Evolutionary conservation across 92 coral and sea anemone species (phyloP).

Genomic region (Meandrina meandrites): DNA sequence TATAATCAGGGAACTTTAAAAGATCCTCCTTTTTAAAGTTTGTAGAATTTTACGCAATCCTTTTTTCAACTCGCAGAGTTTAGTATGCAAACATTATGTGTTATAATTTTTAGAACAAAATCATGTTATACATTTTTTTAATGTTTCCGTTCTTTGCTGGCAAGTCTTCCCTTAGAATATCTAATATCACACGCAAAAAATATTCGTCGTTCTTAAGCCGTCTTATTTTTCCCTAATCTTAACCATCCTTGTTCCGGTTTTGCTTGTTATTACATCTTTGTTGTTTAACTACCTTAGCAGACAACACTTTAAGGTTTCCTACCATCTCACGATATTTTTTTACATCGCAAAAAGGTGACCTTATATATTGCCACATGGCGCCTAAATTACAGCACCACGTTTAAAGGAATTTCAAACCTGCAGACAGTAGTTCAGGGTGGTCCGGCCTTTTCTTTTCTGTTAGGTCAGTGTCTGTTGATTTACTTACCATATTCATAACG

Average conservation of each 20-base stretch:
- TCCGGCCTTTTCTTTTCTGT: neutral
- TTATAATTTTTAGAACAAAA: neutral
- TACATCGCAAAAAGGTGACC: neutral
- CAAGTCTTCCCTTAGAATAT: neutral
- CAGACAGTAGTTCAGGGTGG: neutral
- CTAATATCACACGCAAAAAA: neutral
- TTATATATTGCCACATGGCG: neutral
- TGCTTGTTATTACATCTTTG: no score
- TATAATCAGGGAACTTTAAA: neutral
- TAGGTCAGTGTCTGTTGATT: neutral
- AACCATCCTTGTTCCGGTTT: no score
- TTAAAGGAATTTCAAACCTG: neutral
- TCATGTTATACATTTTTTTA: neutral
- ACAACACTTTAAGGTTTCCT: neutral
- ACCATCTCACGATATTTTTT: neutral
- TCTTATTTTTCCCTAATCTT: neutral
- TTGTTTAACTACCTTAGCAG: neutral
- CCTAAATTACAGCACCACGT: neutral
- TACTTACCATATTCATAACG: slow-evolving; percentile 88
- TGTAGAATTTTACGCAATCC: neutral
- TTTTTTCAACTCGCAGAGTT: neutral
- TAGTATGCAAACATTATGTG: neutral
- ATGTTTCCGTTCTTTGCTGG: neutral
- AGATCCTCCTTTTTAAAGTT: neutral
- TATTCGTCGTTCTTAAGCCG: no score